phyloP scores from a whole-genome alignment of 2,113 vertebrate genomes.

The Pseudonaja textilis region DNA sequence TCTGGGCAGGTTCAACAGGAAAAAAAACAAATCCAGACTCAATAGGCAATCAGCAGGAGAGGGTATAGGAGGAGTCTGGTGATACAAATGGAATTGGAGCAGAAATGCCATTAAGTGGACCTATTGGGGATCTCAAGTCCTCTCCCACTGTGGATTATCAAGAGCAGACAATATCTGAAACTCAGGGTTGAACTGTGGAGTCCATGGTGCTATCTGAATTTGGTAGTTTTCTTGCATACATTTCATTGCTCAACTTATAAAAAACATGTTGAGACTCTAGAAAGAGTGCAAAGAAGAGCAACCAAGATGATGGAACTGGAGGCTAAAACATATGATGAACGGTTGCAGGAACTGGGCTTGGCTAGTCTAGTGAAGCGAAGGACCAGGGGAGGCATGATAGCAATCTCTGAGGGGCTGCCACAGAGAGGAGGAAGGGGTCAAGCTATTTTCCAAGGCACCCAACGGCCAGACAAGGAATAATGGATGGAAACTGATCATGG shows the following conservation, averaged over 20 bases:
- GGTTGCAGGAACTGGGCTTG: too few relatives aligned
- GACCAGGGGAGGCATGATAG: too few relatives aligned
- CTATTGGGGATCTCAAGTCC: neutral
- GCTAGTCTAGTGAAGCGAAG: too few relatives aligned
- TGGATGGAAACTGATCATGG: too few relatives aligned
- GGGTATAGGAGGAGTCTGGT: neutral
- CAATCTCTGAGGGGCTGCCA: too few relatives aligned
- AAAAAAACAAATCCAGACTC: neutral
- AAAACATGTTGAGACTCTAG: too few relatives aligned
- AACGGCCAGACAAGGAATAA: too few relatives aligned
- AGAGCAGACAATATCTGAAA: neutral
- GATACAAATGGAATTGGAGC: neutral
- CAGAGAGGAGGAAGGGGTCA: too few relatives aligned
- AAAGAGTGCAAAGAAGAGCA: too few relatives aligned
- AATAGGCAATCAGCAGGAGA: neutral
- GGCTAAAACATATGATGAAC: too few relatives aligned
- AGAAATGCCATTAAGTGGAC: neutral
- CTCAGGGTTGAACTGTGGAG: neutral
- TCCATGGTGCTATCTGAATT: neutral
- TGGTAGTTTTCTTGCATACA: neutral
- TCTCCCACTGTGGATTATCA: neutral
- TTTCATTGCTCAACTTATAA: neutral
- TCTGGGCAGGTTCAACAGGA: neutral
- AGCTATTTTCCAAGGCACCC: too few relatives aligned
- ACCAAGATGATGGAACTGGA: too few relatives aligned